These are phyloP conservation scores for Strigops habroptila DNA, from an alignment of 2,113 vertebrate species.

Conservation along the genomic window DNA sequence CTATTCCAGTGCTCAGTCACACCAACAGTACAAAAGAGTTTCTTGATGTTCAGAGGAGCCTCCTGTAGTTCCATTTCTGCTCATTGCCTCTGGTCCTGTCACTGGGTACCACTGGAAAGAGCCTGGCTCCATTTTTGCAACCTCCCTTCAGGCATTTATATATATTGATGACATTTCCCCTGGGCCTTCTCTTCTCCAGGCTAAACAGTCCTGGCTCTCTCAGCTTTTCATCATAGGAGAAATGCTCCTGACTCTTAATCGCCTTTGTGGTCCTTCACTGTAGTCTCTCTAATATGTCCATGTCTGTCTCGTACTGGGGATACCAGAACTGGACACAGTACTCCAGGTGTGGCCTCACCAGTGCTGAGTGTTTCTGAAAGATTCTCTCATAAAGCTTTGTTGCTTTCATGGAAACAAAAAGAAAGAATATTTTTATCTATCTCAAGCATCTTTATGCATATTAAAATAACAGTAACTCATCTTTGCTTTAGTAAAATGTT, in stretches of 20 bases:
- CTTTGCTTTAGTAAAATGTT: neutral
- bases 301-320: neutral
- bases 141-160: neutral
- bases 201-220: neutral
- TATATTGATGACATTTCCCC: neutral
- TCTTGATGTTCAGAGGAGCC: neutral
- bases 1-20: neutral
- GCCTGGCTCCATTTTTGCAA: neutral
- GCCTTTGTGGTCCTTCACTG: neutral
- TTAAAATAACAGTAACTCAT: neutral
- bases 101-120: neutral
- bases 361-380: neutral
- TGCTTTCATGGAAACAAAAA: neutral
- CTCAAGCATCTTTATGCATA: neutral
- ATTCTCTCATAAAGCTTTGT: neutral
- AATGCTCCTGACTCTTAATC: neutral
- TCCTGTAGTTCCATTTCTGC: neutral
- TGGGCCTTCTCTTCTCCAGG: neutral
- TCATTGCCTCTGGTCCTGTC: neutral
- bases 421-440: neutral
- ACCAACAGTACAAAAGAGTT: neutral
- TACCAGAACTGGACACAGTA: neutral
- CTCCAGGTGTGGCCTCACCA: neutral
- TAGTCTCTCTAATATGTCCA: neutral
- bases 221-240: neutral